These are phyloP conservation scores for Achlya flavicornis DNA, from an alignment of 2,888 invertebrate species.

Conservation along the genomic window DNA sequence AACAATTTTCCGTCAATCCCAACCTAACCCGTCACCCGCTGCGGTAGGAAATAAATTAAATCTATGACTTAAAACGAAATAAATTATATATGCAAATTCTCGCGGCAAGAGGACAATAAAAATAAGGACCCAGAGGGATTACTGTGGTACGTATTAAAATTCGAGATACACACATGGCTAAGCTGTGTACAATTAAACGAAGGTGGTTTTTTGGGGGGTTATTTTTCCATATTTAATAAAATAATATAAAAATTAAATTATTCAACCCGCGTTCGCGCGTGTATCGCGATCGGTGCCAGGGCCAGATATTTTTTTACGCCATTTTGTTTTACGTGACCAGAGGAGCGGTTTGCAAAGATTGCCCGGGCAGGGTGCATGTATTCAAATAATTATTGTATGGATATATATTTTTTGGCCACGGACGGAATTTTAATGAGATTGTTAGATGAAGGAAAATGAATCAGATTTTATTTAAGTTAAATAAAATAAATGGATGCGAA, in stretches of 20 bases:
- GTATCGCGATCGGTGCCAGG: conserved; percentile 79
- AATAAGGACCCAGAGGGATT: conserved; percentile 64
- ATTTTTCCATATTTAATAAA: conserved; percentile 73
- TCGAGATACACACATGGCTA: conserved; percentile 67
- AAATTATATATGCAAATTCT: conserved; percentile 65
- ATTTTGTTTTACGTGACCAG: conserved; percentile 76
- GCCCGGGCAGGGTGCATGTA: conserved; percentile 57
- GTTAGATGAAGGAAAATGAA: conserved; percentile 45
- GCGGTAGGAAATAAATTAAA: conserved; percentile 32
- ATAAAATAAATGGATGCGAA: not conserved
- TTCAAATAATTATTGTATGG: conserved; percentile 68
- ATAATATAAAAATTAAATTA: conserved; percentile 73
- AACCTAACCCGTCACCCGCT: conserved; percentile 19
- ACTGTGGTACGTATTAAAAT: conserved; percentile 68
- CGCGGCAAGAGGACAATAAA: conserved; percentile 66
- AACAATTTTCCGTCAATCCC: not conserved
- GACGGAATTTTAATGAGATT: conserved; percentile 58
- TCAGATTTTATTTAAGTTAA: conserved; percentile 6
- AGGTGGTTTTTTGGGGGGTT: conserved; percentile 51
- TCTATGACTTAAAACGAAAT: conserved; percentile 49
- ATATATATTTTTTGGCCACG: conserved; percentile 55
- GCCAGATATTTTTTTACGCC: conserved; percentile 70
- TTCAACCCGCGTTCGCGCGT: conserved; percentile 71
- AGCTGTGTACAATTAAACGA: conserved; percentile 59
- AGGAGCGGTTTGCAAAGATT: conserved; percentile 68